Evolutionary conservation across 2,888 invertebrate genomes (phyloP).

Genomic region (Drosophila mimica): DNA sequence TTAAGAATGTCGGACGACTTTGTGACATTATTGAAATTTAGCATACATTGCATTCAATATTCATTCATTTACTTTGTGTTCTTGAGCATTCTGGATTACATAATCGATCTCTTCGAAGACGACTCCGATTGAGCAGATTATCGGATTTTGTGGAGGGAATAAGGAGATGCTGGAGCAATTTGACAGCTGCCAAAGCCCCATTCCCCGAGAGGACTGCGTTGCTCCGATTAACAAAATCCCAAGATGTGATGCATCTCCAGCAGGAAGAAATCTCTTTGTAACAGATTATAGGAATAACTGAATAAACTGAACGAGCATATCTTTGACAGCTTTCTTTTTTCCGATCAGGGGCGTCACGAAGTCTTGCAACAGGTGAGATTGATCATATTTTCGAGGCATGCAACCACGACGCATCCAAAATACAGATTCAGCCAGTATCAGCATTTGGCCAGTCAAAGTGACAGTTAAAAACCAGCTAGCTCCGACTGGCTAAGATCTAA

Average conservation of each 20-base stretch:
- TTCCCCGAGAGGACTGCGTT: background rate
- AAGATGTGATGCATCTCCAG: background rate
- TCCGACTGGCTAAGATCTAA: background rate
- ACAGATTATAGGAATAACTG: background rate
- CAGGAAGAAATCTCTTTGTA: background rate
- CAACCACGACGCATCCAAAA: slow-evolving; percentile 32
- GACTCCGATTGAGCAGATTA: slow-evolving; percentile 12
- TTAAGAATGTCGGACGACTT: slow-evolving; percentile 50
- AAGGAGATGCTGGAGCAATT: background rate
- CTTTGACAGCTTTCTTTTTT: background rate
- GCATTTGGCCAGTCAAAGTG: slow-evolving; percentile 31
- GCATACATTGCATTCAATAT: slow-evolving; percentile 58
- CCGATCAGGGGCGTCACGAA: background rate
- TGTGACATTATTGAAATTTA: slow-evolving; percentile 41
- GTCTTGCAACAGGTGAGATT: background rate
- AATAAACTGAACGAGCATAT: slow-evolving; percentile 5
- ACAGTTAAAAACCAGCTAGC: slow-evolving; percentile 22
- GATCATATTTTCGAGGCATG: slow-evolving; percentile 22
- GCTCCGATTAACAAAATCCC: background rate
- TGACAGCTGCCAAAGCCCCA: background rate
- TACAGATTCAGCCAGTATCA: slow-evolving; percentile 23
- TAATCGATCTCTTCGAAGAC: slow-evolving; percentile 24
- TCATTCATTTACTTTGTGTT: slow-evolving; percentile 50
- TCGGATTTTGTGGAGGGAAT: background rate
- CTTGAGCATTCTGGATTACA: slow-evolving; percentile 35